Conservation (phyloP, 2,888 invertebrate genomes). For the Euzophera pinguis region DNA sequence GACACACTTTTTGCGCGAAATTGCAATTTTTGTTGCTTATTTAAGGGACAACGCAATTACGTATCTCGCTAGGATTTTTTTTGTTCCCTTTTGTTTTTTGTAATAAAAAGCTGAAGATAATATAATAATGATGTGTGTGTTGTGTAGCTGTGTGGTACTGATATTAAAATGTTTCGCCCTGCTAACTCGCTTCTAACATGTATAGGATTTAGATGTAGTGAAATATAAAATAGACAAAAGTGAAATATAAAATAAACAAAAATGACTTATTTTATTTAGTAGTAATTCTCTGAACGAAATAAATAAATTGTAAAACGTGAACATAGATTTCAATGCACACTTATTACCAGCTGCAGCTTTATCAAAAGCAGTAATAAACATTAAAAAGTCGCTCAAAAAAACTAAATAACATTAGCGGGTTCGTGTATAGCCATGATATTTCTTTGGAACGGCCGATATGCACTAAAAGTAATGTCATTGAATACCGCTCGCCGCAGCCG, state of each 20-base stretch:
- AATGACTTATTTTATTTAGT: too few relatives aligned
- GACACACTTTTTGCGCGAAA: not conserved
- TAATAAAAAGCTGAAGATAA: not conserved
- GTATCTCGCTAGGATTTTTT: not conserved
- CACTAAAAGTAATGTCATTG: constrained; percentile 9
- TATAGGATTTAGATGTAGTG: too few relatives aligned
- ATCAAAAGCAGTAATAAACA: not conserved
- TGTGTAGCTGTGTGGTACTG: too few relatives aligned
- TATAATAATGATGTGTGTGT: too few relatives aligned
- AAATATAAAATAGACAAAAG: too few relatives aligned
- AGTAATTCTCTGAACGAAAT: too few relatives aligned
- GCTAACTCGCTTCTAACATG: too few relatives aligned
- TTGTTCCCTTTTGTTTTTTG: not conserved
- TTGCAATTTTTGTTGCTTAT: constrained; percentile 12
- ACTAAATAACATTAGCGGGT: not conserved
- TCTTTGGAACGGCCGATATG: constrained; percentile 2
- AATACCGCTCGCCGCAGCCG: not conserved
- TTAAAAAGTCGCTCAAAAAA: not conserved
- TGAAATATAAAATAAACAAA: too few relatives aligned
- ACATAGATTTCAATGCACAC: too few relatives aligned
- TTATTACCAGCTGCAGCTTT: too few relatives aligned
- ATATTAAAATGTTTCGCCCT: too few relatives aligned
- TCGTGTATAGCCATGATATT: constrained; percentile 3
- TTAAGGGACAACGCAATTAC: constrained; percentile 4
- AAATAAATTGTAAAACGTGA: too few relatives aligned